Base-by-base conservation (phyloP, 2,113 vertebrate species). In the Hyperoodon ampullatus region DNA sequence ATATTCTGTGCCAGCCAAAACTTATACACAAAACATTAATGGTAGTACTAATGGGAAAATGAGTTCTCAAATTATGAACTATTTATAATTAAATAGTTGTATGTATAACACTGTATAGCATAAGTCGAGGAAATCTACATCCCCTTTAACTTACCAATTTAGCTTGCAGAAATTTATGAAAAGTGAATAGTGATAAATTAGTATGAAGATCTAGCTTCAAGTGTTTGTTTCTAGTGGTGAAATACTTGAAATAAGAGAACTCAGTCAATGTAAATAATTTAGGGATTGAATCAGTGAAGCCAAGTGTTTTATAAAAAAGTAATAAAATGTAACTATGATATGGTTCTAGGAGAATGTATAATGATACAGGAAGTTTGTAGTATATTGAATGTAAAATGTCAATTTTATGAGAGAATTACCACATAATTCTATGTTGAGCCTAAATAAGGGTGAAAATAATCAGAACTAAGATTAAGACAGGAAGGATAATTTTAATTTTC, bases 71-170 rank as follows among this genome's bases (percentile, higher is more conserved):
- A n/a, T 82, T 78, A n/a, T 78, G 39, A 88, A 93, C 28, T 96
- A 35, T 83, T 93, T 93, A 74, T 88, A 93, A 74, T 93, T 88
- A 96, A 96, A 93, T 81, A 86, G 70, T 89, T 93, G 23, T 21
- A 44, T 24, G 58, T 78, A 42, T 16, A 94, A 80, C 12, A 95
- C 33, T 33, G 60, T 35, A 30, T 47, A 71, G 33, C 50, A 87
- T n/a, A 84, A 98, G 53, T 60, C 28, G 88, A 88, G 60, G 55
- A 61, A 85, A 91, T 90, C 30, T 93, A 74, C 9, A 60, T 68
- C 28, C 18, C 8, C 3, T 86, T 58, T 90, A 95, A 70, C 75
- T 60, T 84, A 86, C 6, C 70, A 65, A 44, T 94, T 60, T 63
- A 88, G 80, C 14, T 93, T 82, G 24, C 8, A 66, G 44, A 95